Percentiles rank a stretch among this genome's conserved stretches.
These are phyloP conservation scores for Cabera pusaria DNA, from an alignment of 2,888 invertebrate genomes.

Conservation along the genomic window DNA sequence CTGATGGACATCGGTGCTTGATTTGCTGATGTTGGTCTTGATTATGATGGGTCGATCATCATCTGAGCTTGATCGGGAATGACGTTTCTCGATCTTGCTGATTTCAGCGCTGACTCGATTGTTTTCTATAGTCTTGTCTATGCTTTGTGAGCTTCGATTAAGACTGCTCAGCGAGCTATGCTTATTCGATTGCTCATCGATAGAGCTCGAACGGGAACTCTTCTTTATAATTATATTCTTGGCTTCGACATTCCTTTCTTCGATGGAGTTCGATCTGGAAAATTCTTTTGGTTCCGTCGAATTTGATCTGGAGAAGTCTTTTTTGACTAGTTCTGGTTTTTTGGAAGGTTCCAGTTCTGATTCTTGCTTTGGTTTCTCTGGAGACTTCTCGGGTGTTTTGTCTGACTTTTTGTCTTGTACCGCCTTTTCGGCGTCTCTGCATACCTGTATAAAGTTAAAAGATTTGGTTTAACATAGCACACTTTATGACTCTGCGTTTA, in stretches of 20 bases:
- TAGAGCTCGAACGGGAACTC: constrained; percentile 35
- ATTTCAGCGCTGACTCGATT: constrained; percentile 29
- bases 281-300: constrained; percentile 28
- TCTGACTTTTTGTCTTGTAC: constrained; percentile 63
- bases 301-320: constrained; percentile 19
- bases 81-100: constrained; percentile 33
- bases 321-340: constrained; percentile 27
- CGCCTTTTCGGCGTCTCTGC: constrained; percentile 72
- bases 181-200: constrained; percentile 31
- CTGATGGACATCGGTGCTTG: constrained; percentile 7
- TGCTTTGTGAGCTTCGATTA: constrained; percentile 22
- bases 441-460: constrained; percentile 53
- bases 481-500: too few relatives aligned
- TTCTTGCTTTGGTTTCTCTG: constrained; percentile 34
- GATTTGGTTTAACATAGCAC: too few relatives aligned
- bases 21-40: constrained; percentile 15
- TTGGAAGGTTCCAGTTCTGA: constrained; percentile 16
- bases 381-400: constrained; percentile 24
- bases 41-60: constrained; percentile 38
- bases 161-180: constrained; percentile 23
- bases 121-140: constrained; percentile 19
- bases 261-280: constrained; percentile 35
- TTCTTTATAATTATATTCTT: constrained; percentile 26
- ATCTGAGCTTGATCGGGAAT: constrained; percentile 38
- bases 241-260: constrained; percentile 29